Evolutionary conservation across 35 echinoderm and acorn worm genomes (phyloP), one percentile per base, ranked within the genome.

Genomic region (Strongylocentrotus purpuratus): DNA sequence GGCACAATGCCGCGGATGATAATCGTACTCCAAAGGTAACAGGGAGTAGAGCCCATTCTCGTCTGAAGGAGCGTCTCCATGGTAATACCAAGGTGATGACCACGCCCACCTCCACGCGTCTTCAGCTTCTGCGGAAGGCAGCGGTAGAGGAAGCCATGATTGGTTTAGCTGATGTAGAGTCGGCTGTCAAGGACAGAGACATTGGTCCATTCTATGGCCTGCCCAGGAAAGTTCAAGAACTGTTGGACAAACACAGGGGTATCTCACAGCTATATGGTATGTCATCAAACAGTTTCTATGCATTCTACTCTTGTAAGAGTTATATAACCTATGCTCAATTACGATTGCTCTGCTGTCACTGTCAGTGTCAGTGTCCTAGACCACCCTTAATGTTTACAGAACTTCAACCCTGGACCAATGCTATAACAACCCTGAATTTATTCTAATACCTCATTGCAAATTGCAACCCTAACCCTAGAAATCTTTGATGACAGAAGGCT

Each of bases 131-230:
- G 10, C 87, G 94, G 11, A 52, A 96, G 86, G 95, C 46, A 12
- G 93, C 46, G 22, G 91, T 99, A 14, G 50, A 95, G 48, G 94
- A 96, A 31, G 98, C 98, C 33, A 22, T 99, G 92, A 92, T 92
- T 41, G 95, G 96, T 48, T 52, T 96, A 78, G 65, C 85, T 14
- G 52, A 94, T 33, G 86, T 97, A 22, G 45, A 95, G 15, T 33
- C 25, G 9, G 32, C 28, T 18, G 46, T 31, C 28, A 78, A 46
- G 71, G 94, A 96, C 61, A 99, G 95, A 55, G 98, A 99, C 87
- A 94, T 99, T 31, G 98, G 98, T 35, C 98, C 98, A 35, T 99
- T 99, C 61, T 99, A 99, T 94, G 98, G 98, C 31, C 95, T 99
- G 25, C 98, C 98, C 4, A 96, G 92, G 33, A 99, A 92, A 50